These are phyloP conservation scores for Globicephala melas DNA, from an alignment of 2,113 vertebrate genomes.

Conservation along the genomic window DNA sequence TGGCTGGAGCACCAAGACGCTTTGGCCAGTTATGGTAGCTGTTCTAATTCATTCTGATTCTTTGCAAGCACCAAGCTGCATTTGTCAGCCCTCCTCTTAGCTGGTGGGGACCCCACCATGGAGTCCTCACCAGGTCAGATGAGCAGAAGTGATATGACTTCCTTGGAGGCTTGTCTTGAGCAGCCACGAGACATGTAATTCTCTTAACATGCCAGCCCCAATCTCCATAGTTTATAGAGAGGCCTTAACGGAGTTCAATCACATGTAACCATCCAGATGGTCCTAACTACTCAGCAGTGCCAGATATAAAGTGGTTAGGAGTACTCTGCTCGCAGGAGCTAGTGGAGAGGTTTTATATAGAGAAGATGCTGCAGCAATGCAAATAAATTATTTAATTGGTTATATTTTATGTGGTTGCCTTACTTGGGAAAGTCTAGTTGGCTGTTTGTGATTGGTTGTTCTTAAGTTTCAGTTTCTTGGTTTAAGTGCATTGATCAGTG, in stretches of 20 bases:
- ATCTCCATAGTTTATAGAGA: not conserved
- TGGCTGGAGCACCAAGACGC: no score
- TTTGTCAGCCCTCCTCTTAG: no score
- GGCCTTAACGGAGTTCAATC: fast-evolving
- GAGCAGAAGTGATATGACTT: no score
- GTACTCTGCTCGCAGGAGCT: not conserved
- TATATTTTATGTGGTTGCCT: not conserved
- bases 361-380: not conserved
- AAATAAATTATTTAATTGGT: not conserved
- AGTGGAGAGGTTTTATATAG: not conserved
- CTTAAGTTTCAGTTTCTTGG: not conserved
- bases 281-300: not conserved
- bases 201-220: not conserved
- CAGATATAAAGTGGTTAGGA: not conserved
- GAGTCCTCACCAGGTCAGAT: no score
- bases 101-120: no score
- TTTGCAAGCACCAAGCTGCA: no score
- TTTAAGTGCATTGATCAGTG: not conserved
- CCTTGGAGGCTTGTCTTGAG: not conserved
- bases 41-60: no score
- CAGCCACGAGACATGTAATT: not conserved
- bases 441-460: not conserved
- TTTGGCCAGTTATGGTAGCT: no score
- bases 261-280: not conserved
- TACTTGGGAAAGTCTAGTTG: not conserved